A percentile compares a stretch with the other conserved stretches of the same genome.
phyloP scores from a whole-genome alignment of 1,140 invertebrate species.

The Drosophila truncata region DNA sequence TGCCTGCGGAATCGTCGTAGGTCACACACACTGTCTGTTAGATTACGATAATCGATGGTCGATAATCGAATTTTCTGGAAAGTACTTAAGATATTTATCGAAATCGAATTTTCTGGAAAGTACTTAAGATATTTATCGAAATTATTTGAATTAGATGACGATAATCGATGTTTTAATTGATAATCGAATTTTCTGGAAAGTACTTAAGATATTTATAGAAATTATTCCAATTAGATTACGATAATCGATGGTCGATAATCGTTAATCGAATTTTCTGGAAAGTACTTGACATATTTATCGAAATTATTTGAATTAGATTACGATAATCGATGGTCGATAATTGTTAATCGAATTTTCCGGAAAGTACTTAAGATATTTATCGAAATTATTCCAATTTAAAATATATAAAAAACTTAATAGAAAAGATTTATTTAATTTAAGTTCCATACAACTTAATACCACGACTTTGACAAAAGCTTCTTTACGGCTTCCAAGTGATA shows the following conservation, averaged over 20 bases:
- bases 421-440: neutral
- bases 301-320: too few relatives aligned
- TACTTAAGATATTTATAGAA: too few relatives aligned
- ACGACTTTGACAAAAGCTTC: neutral
- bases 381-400: neutral
- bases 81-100: too few relatives aligned
- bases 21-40: slow-evolving; percentile 30
- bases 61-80: neutral
- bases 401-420: neutral
- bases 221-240: too few relatives aligned
- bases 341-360: too few relatives aligned
- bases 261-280: slow-evolving; percentile 23
- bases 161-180: too few relatives aligned
- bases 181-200: too few relatives aligned
- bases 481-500: neutral
- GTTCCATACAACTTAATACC: neutral
- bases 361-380: neutral
- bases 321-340: too few relatives aligned
- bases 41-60: slow-evolving; percentile 1
- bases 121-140: too few relatives aligned
- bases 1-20: slow-evolving; percentile 21
- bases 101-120: slow-evolving; percentile 20
- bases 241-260: neutral
- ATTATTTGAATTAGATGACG: too few relatives aligned
- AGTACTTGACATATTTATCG: too few relatives aligned